phyloP scores from a whole-genome alignment of 2,113 vertebrate genomes.

The Chloropsis hardwickii region DNA sequence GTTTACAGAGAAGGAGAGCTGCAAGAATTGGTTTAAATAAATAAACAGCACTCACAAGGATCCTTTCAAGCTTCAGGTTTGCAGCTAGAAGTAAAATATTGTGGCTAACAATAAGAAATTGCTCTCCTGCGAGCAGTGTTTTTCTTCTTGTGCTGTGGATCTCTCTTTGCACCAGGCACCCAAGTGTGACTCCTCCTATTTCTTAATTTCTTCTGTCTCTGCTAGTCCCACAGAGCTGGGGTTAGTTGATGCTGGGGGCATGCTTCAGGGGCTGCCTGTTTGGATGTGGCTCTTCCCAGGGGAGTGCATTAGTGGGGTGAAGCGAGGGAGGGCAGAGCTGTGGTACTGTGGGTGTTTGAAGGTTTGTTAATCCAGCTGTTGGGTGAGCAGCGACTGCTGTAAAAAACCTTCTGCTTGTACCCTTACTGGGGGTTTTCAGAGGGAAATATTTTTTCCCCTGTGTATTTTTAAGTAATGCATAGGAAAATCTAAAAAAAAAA shows the following conservation, averaged over 20 bases:
- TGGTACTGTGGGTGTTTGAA: neutral
- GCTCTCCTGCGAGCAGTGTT: neutral
- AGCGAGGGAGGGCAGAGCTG: neutral
- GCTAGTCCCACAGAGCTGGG: neutral
- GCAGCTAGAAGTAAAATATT: conserved; percentile 56
- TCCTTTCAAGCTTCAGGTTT: conserved; percentile 38
- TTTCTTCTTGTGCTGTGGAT: neutral
- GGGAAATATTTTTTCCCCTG: neutral
- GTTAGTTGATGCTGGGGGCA: neutral
- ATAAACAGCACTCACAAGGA: conserved; percentile 42
- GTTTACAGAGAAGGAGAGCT: conserved; percentile 56
- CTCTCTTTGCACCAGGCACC: conserved; percentile 21
- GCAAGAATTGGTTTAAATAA: conserved; percentile 56
- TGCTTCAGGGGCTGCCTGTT: neutral
- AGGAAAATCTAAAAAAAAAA: neutral
- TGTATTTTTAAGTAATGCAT: neutral
- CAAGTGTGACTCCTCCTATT: neutral
- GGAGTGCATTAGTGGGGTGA: neutral
- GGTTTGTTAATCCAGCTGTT: neutral
- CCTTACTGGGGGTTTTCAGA: neutral
- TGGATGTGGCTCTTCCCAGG: neutral
- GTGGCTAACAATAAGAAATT: conserved; percentile 13
- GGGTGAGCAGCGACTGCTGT: neutral
- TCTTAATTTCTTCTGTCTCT: neutral
- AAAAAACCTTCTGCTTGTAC: neutral